A percentile compares a stretch with the other conserved stretches of the same genome.
These are phyloP conservation scores for Anoura caudifer DNA, from an alignment of 2,113 vertebrate species.

Conservation along the genomic window DNA sequence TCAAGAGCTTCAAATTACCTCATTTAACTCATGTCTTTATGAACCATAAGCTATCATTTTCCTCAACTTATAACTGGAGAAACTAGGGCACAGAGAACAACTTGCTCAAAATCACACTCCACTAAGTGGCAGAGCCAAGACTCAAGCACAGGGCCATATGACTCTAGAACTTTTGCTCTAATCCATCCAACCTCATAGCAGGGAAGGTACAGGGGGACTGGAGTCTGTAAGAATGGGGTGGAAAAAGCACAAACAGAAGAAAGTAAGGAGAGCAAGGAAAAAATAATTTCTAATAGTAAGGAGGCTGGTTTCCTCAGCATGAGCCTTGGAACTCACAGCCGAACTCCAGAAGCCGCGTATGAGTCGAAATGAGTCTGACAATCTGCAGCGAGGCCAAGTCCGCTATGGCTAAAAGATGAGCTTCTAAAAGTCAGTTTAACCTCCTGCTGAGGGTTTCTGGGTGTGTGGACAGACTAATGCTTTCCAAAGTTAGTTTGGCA, in stretches of 20 bases:
- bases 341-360: neutral
- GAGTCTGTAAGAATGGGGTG: neutral
- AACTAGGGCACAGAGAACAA: neutral
- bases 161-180: neutral
- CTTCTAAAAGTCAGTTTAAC: neutral
- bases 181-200: neutral
- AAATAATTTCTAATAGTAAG: neutral
- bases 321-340: neutral
- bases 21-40: neutral
- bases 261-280: neutral
- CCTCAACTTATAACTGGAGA: neutral
- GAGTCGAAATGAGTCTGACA: neutral
- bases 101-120: neutral
- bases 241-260: neutral
- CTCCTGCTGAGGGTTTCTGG: neutral
- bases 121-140: neutral
- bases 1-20: neutral
- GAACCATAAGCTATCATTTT: neutral
- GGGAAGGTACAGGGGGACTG: neutral
- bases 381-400: neutral
- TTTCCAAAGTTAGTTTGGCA: neutral
- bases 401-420: neutral
- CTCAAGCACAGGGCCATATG: neutral
- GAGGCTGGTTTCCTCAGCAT: neutral
- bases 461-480: neutral